phyloP scores from a whole-genome alignment of 2,888 invertebrate species.

The Amiota communis region DNA sequence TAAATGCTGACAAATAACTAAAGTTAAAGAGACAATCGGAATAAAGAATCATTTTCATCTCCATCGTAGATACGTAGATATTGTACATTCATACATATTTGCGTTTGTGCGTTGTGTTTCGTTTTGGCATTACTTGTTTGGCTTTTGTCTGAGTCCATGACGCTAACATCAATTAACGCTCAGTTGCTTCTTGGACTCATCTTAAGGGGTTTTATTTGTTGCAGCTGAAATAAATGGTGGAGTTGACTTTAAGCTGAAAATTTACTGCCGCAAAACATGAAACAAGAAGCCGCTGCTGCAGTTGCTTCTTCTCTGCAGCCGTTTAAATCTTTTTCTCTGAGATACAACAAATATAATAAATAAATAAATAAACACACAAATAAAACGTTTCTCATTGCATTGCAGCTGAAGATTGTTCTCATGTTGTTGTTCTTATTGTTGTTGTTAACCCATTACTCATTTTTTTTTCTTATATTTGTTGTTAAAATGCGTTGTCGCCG shows the following conservation, averaged over 20 bases:
- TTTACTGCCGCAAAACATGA: slow-evolving; percentile 38
- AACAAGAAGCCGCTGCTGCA: slow-evolving; percentile 40
- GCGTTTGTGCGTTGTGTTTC: not conserved
- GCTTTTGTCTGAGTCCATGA: slow-evolving; percentile 21
- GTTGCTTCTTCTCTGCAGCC: slow-evolving; percentile 26
- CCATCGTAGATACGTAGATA: not conserved
- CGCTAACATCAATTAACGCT: slow-evolving; percentile 48
- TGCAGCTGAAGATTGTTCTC: slow-evolving; percentile 30
- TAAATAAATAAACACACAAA: not conserved
- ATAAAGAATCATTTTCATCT: not conserved
- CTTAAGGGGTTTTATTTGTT: slow-evolving; percentile 10
- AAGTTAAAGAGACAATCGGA: slow-evolving; percentile 23
- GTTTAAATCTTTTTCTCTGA: slow-evolving; percentile 48
- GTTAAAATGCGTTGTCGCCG: slow-evolving; percentile 20
- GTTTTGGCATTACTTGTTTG: slow-evolving; percentile 5
- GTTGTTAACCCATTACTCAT: slow-evolving; percentile 54
- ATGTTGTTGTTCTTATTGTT: slow-evolving; percentile 25
- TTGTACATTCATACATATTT: not conserved
- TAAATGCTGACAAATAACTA: slow-evolving; percentile 61
- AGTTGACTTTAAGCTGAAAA: slow-evolving; percentile 14
- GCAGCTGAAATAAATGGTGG: slow-evolving; percentile 51
- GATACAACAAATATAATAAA: slow-evolving; percentile 44
- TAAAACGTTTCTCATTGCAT: slow-evolving; percentile 18
- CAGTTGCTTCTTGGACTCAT: not conserved
- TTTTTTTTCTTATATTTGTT: not conserved